phyloP scores from a whole-genome alignment of 2,113 vertebrate species.

The Pogona vitticeps region DNA sequence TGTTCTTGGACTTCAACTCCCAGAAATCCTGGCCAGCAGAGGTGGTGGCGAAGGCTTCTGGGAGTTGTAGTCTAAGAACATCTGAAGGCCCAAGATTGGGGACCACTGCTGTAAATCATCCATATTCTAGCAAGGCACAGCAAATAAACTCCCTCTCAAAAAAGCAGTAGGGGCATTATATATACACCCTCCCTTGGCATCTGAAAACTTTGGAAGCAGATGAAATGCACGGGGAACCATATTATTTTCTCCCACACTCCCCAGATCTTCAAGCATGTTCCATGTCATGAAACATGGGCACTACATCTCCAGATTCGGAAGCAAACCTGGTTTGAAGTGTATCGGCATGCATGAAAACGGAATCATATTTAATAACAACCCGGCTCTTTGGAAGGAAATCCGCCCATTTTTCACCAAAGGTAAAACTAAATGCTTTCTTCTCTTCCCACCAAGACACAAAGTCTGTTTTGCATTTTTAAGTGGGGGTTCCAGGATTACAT shows the following conservation, averaged over 20 bases:
- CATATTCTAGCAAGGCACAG: too few relatives aligned
- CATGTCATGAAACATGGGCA: constrained; percentile 87
- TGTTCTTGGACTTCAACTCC: too few relatives aligned
- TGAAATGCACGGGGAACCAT: not conserved
- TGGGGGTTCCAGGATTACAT: too few relatives aligned
- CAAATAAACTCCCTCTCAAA: too few relatives aligned
- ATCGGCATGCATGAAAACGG: constrained; percentile 93
- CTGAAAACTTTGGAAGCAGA: not conserved
- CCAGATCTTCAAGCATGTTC: constrained; percentile 86
- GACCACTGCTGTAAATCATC: too few relatives aligned
- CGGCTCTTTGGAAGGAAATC: constrained; percentile 84
- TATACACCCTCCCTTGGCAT: not conserved
- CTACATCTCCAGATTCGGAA: constrained; percentile 88
- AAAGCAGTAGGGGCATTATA: not conserved
- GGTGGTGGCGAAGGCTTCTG: too few relatives aligned
- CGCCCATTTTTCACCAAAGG: constrained; percentile 91
- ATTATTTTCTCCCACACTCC: not conserved
- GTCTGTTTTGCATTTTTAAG: too few relatives aligned
- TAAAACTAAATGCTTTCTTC: constrained; percentile 65
- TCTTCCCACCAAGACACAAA: not conserved
- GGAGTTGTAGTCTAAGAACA: too few relatives aligned
- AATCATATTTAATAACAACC: constrained; percentile 92
- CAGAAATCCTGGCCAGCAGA: too few relatives aligned
- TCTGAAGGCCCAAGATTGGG: too few relatives aligned
- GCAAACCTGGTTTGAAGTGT: constrained; percentile 85